These are phyloP conservation scores for Rhodinocichla rosea DNA, from an alignment of 2,113 vertebrate genomes.

Conservation along the genomic window DNA sequence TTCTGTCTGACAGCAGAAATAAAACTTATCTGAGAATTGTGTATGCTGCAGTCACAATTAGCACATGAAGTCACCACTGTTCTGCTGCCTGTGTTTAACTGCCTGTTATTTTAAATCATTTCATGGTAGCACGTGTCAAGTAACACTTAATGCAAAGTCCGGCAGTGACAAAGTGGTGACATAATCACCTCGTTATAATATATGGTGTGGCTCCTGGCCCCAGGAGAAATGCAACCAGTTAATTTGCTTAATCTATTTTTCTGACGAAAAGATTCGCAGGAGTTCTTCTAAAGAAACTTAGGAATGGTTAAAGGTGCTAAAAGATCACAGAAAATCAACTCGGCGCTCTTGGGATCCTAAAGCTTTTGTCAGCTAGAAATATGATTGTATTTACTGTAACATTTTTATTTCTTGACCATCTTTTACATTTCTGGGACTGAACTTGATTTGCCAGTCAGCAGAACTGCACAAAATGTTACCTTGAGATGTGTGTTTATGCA, in stretches of 20 bases:
- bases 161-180: constrained; percentile 27
- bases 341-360: accelerated
- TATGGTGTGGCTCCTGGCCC: background rate
- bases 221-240: constrained; percentile 11
- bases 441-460: background rate
- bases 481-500: background rate
- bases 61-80: background rate
- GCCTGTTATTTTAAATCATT: constrained; percentile 50
- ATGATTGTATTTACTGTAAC: background rate
- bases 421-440: background rate
- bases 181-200: constrained; percentile 39
- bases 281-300: background rate
- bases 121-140: constrained; percentile 10
- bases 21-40: background rate
- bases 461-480: background rate
- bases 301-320: background rate
- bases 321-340: background rate
- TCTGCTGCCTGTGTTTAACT: constrained; percentile 19
- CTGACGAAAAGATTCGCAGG: background rate
- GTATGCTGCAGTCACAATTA: background rate
- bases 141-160: constrained; percentile 51
- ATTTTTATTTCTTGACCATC: background rate
- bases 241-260: constrained; percentile 21
- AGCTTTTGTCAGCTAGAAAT: background rate
- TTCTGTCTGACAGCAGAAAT: background rate